Conservation (phyloP, 2,888 invertebrate genomes). For the Caenorhabditis auriculariae region DNA sequence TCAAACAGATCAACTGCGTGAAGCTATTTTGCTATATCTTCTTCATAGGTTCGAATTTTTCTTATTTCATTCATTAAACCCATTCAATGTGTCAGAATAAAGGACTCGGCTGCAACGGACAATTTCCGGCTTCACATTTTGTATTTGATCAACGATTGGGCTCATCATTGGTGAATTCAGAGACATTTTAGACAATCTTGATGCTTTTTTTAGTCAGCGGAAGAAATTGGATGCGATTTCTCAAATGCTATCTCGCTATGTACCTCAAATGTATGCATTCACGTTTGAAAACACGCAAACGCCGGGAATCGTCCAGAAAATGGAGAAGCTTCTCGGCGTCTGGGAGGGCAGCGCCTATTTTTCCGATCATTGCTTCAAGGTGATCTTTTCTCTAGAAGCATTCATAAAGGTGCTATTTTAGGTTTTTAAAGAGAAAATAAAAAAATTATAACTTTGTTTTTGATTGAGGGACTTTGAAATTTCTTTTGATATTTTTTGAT, state of each 20-base stretch:
- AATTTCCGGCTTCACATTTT: slow-evolving; percentile 92
- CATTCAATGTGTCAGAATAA: slow-evolving; percentile 69
- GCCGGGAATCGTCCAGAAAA: slow-evolving; percentile 54
- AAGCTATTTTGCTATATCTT: slow-evolving; percentile 69
- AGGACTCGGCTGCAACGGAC: slow-evolving; percentile 76
- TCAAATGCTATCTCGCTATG: slow-evolving; percentile 88
- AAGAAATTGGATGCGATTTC: slow-evolving; percentile 92
- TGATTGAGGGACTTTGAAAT: not conserved
- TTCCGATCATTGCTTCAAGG: slow-evolving; percentile 56
- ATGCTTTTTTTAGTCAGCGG: slow-evolving; percentile 76
- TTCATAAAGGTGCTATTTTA: not conserved
- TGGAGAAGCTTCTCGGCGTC: slow-evolving; percentile 83
- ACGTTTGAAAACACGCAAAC: slow-evolving; percentile 76
- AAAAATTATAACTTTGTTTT: not conserved
- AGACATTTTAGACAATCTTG: not conserved
- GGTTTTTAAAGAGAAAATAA: not conserved
- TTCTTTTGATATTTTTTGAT: not conserved
- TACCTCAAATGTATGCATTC: slow-evolving; percentile 96
- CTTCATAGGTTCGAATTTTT: slow-evolving; percentile 34
- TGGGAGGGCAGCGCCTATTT: slow-evolving; percentile 87
- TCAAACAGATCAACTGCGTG: slow-evolving; percentile 78
- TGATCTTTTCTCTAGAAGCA: slow-evolving; percentile 10
- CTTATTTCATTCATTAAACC: not conserved
- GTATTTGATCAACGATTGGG: slow-evolving; percentile 95
- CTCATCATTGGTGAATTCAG: slow-evolving; percentile 75